phyloP scores from a whole-genome alignment of 2,113 vertebrate species.

The Delphinapterus leucas region DNA sequence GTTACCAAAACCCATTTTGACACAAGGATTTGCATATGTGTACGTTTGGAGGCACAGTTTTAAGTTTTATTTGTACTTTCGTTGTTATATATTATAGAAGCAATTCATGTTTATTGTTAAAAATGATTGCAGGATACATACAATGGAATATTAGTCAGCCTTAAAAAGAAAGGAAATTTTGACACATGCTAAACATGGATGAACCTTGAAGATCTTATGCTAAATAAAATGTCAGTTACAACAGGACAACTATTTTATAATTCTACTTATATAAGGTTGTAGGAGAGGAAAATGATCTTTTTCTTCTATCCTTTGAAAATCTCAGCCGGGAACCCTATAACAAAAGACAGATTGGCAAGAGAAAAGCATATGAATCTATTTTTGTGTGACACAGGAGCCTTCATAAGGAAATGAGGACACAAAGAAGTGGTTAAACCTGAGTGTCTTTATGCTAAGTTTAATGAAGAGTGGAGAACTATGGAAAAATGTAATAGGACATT shows the following conservation, averaged over 20 bases:
- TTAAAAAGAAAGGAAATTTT: neutral
- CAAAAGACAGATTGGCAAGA: neutral
- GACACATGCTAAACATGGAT: neutral
- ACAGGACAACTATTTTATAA: neutral
- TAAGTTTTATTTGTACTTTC: neutral
- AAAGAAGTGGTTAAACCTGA: neutral
- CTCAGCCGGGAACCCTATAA: neutral
- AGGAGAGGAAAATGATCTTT: neutral
- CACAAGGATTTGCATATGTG: neutral
- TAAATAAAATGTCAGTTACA: neutral
- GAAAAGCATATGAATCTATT: neutral
- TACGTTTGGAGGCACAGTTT: neutral
- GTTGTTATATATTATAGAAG: neutral
- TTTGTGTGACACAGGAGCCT: neutral
- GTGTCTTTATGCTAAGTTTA: neutral
- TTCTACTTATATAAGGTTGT: neutral
- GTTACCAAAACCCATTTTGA: neutral
- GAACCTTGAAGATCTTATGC: neutral
- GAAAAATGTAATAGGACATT: neutral
- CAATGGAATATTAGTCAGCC: neutral
- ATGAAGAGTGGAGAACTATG: neutral
- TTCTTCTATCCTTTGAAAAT: neutral
- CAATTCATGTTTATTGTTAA: neutral
- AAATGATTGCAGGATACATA: neutral
- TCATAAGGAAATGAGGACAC: neutral